Percentiles rank a stretch among this genome's conserved stretches.
phyloP scores from a whole-genome alignment of 2,888 invertebrate species.

The Palloptera scutellata region DNA sequence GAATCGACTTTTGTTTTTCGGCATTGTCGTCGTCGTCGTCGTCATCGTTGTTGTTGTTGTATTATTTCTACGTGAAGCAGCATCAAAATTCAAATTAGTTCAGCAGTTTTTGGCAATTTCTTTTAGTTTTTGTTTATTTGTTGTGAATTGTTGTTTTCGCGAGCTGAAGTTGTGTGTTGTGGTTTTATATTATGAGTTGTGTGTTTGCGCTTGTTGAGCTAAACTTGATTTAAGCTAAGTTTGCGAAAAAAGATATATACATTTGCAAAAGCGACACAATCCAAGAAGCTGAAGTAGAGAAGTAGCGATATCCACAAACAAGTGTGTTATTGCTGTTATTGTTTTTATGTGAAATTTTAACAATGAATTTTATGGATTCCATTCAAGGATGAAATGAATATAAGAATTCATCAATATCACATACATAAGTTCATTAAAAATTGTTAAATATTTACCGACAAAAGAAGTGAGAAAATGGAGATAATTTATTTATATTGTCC shows the following conservation, averaged over 20 bases:
- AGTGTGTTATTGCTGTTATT: slow-evolving; percentile 12
- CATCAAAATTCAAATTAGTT: slow-evolving; percentile 38
- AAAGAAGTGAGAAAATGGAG: slow-evolving; percentile 42
- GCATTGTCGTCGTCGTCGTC: no score
- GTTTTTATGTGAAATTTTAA: background rate
- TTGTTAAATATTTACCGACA: background rate
- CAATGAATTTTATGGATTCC: no score
- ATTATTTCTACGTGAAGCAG: slow-evolving; percentile 18
- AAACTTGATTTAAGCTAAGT: slow-evolving; percentile 57
- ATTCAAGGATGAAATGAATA: no score
- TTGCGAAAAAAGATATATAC: slow-evolving; percentile 42
- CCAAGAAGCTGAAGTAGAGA: background rate
- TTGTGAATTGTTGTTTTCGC: slow-evolving; percentile 37
- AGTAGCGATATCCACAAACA: slow-evolving; percentile 20
- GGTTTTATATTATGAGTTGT: slow-evolving; percentile 25
- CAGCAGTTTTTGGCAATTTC: slow-evolving; percentile 36
- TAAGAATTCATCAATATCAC: no score
- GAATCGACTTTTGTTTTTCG: no score
- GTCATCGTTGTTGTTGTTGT: background rate
- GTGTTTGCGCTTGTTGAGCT: slow-evolving; percentile 35
- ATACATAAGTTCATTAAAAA: no score
- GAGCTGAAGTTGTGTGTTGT: slow-evolving; percentile 26
- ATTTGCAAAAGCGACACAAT: slow-evolving; percentile 17
- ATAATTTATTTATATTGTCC: slow-evolving; percentile 59
- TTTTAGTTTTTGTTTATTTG: slow-evolving; percentile 29